Percentiles rank a stretch among this genome's conserved stretches.
Conservation (phyloP, 2,888 invertebrate species). For the Caenorhabditis sp. region DNA sequence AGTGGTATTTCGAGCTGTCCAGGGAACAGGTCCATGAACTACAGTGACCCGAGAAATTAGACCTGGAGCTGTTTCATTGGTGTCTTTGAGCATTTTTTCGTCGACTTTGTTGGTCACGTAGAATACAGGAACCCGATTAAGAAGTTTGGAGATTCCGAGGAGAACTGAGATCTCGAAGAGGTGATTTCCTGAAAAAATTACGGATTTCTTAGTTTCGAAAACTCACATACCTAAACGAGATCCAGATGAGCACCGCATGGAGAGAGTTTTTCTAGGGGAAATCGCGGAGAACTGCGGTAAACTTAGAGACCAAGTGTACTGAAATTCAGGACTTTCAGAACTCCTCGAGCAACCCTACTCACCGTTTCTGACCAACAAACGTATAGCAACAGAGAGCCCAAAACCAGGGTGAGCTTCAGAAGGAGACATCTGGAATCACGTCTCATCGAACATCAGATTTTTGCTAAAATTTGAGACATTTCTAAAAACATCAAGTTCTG, state of each 20-base stretch:
- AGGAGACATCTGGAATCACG: no score
- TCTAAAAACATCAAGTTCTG: no score
- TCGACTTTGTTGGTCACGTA: neutral
- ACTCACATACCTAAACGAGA: neutral
- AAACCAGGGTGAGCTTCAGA: no score
- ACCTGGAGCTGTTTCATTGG: neutral
- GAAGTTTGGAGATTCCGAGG: neutral
- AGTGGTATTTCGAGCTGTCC: neutral
- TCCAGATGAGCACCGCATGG: neutral
- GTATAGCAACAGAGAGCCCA: no score
- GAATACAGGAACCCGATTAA: neutral
- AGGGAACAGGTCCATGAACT: neutral
- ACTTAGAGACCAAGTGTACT: no score
- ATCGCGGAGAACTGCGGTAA: no score
- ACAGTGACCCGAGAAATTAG: neutral
- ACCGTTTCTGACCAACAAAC: no score
- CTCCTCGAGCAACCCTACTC: no score
- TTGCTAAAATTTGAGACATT: no score
- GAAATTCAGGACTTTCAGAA: no score
- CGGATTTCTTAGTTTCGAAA: neutral
- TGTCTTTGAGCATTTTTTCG: neutral
- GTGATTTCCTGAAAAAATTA: conserved; percentile 14
- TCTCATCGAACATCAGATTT: no score
- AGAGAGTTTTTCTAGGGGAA: neutral
- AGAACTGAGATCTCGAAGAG: conserved; percentile 6